Base-by-base conservation (phyloP, 2,797 vertebrate genomes). In the Diceros bicornis region DNA sequence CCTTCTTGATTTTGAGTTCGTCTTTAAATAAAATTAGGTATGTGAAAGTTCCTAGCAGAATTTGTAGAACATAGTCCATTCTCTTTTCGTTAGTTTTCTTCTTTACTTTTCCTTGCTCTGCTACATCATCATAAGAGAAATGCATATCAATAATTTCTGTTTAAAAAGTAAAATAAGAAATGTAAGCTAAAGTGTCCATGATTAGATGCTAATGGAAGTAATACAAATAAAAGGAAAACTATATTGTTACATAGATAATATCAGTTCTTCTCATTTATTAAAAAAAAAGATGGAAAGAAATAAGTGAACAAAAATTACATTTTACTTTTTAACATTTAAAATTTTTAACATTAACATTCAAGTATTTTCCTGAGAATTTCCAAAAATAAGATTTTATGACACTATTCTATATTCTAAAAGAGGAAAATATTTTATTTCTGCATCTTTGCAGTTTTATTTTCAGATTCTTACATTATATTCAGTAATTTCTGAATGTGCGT, bases 381-480 rank as follows among this genome's bases (percentile, higher is more conserved):
- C 44, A 62, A 78, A 81, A 61, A 2, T 89, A 59, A 16, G 13
- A 10, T 91, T 93, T 95, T 92, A 66, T 59, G 18, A 85, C 6
- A 41, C 47, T 78, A 68, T 88, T 86, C 41, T 47, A 4, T 82
- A 88, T 68, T 69, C 41, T 59, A n/a, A 64, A 79, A 62, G 66
- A 27, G 13, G 62, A 88, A 79, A 89, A 37, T 81, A 34, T 88
- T 89, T 78, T 62, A 32, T 84, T 89, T 68, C 34, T 44, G 27
- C 11, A 68, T 77, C 21, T 81, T 59, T 94, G 61, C 50, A 69
- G 50, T 77, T 95, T 87, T 92, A 25, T 91, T 90, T 96, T 75
- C 66, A 55, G 16, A 77, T 62, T 2, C 34, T 77, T 72, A 25
- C 5, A 41, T 75, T 79, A 57, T 74, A 75, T 74, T 83, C n/a